These are phyloP conservation scores for Lamprotornis superbus DNA, from an alignment of 2,113 vertebrate species.

Conservation along the genomic window DNA sequence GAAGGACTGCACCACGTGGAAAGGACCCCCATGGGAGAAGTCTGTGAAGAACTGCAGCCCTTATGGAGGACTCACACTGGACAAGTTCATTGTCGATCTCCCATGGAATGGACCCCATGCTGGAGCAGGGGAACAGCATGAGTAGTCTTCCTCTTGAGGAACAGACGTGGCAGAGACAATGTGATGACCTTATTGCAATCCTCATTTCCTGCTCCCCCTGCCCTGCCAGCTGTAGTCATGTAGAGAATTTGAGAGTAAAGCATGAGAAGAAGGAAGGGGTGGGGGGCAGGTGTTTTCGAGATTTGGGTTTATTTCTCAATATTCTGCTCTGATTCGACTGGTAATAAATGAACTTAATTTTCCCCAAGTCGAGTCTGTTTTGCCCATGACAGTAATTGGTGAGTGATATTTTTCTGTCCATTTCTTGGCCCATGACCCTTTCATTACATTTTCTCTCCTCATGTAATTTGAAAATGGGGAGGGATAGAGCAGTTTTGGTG, in stretches of 20 bases:
- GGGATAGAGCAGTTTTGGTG: not conserved
- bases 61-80: not conserved
- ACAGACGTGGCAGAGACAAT: not conserved
- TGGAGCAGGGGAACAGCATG: not conserved
- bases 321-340: not conserved
- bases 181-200: not conserved
- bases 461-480: not conserved
- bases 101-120: fast-evolving
- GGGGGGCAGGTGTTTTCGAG: not conserved
- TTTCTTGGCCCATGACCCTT: not conserved
- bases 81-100: not conserved
- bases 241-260: not conserved
- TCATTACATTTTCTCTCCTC: not conserved
- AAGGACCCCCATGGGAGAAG: not conserved
- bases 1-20: not conserved
- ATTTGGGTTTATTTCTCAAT: not conserved
- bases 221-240: not conserved
- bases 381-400: not conserved
- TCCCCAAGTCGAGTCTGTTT: not conserved
- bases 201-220: not conserved
- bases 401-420: not conserved
- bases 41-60: not conserved
- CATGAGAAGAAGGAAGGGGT: not conserved
- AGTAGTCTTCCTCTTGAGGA: not conserved
- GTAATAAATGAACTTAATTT: not conserved